Conservation (phyloP, 2,113 vertebrate species). For the Sinosuthora webbiana region DNA sequence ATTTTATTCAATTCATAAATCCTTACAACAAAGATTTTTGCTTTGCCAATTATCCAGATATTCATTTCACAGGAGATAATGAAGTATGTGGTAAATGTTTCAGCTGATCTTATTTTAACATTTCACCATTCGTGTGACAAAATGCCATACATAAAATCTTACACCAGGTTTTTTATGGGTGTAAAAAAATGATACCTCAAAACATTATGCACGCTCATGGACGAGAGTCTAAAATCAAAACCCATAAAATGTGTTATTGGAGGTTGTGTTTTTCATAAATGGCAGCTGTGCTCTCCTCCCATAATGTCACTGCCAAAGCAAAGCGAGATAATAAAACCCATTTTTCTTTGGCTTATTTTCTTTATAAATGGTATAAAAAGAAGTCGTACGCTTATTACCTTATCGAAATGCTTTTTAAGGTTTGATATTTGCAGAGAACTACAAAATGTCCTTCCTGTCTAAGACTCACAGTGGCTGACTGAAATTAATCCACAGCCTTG, state of each 20-base stretch:
- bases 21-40: constrained; percentile 40
- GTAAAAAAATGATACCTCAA: constrained; percentile 44
- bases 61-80: constrained; percentile 51
- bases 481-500: background rate
- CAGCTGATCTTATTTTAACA: constrained; percentile 40
- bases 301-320: constrained; percentile 28
- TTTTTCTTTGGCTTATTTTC: constrained; percentile 34
- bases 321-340: constrained; percentile 1
- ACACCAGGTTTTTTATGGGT: constrained; percentile 16
- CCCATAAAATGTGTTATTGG: constrained; percentile 31
- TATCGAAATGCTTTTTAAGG: background rate
- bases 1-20: constrained; percentile 72
- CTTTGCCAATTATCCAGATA: constrained; percentile 67
- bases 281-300: constrained; percentile 23
- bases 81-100: constrained; percentile 44
- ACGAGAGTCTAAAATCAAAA: constrained; percentile 47
- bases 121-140: constrained; percentile 30
- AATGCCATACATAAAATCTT: constrained; percentile 11
- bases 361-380: constrained; percentile 23
- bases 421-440: background rate
- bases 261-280: constrained; percentile 47
- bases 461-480: background rate
- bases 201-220: constrained; percentile 31
- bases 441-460: background rate
- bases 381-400: background rate